Base-by-base conservation (phyloP, 2,797 vertebrate species). In the Gymnodraco acuticeps region DNA sequence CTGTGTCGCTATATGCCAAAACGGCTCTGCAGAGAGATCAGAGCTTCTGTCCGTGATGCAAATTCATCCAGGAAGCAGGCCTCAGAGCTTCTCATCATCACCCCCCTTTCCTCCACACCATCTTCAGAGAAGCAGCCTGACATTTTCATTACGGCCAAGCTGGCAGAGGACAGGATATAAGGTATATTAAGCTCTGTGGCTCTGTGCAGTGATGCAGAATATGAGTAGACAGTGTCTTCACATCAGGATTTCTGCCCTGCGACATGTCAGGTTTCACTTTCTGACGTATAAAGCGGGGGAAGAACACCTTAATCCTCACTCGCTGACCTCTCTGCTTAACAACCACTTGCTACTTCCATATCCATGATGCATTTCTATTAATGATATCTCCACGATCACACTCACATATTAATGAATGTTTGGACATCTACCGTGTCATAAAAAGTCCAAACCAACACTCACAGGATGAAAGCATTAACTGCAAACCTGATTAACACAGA, bases 11-110 rank as follows among this genome's bases (percentile, higher is more conserved):
- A 20, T 52, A 3, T 46, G 72, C 70, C 60, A 67, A 58, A 71
- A 43, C 50, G 27, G 41, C 50, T 2, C 43, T 48, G 72, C 56
- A 69, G 59, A 62, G 46, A 51, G 48, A 17, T 64, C 54, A 62
- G 59, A 48, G 31, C 16, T 55, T 33, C 33, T 64, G 42, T 70
- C 69, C 45, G 63, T 45, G 68, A 86, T 86, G 82, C 68, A 87
- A 90, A 90, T 90, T 75, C 64, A 68, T 60, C 68, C 86, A 84
- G 83, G 84, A 86, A 81, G 79, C 71, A 68, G 77, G 27, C 70
- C 74, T 71, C 63, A 11, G 42, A 80, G 55, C 55, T 64, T 70
- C 63, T 82, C 60, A 75, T 84, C 65, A 76, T 67, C 33, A 7
- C 33, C 33, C 8, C 33, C 33, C 33, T 50, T 52, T 48, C 46